Evolutionary conservation across 2,113 vertebrate species (phyloP).

Genomic region (Psephotus haematonotus): DNA sequence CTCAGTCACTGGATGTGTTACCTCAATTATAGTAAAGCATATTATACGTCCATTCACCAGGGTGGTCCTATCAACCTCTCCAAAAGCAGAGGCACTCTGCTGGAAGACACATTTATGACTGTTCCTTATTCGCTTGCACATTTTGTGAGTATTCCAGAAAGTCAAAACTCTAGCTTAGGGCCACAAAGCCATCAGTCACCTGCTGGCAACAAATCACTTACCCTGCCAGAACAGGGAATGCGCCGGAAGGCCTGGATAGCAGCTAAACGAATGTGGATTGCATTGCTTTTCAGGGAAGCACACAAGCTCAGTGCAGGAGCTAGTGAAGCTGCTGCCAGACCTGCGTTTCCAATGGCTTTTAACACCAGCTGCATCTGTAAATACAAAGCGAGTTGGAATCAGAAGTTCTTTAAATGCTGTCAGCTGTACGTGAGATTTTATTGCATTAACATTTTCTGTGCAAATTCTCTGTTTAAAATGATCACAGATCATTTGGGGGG

Average conservation of each 20-base stretch:
- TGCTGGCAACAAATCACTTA: constrained; percentile 63
- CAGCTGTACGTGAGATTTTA: not conserved
- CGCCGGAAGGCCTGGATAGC: constrained; percentile 85
- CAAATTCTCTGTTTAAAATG: not conserved
- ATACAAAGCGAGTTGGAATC: not conserved
- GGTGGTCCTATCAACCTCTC: not conserved
- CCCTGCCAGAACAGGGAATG: constrained; percentile 79
- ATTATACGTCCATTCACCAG: not conserved
- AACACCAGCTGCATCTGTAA: constrained; percentile 77
- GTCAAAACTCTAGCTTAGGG: not conserved
- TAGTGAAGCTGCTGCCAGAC: constrained; percentile 70
- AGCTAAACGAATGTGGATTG: constrained; percentile 71
- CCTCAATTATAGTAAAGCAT: not conserved
- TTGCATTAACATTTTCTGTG: not conserved
- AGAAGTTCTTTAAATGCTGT: not conserved
- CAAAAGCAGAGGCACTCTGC: not conserved
- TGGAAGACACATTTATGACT: not conserved
- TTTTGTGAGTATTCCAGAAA: not conserved
- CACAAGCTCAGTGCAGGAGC: constrained; percentile 71
- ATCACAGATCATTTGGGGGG: not conserved
- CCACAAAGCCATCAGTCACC: not conserved
- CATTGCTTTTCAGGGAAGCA: constrained; percentile 40
- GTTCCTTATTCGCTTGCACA: not conserved
- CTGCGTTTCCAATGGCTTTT: constrained; percentile 84
- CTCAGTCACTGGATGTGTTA: not conserved